These are phyloP conservation scores for Peucedramus taeniatus DNA, from an alignment of 2,113 vertebrate species.

Conservation along the genomic window DNA sequence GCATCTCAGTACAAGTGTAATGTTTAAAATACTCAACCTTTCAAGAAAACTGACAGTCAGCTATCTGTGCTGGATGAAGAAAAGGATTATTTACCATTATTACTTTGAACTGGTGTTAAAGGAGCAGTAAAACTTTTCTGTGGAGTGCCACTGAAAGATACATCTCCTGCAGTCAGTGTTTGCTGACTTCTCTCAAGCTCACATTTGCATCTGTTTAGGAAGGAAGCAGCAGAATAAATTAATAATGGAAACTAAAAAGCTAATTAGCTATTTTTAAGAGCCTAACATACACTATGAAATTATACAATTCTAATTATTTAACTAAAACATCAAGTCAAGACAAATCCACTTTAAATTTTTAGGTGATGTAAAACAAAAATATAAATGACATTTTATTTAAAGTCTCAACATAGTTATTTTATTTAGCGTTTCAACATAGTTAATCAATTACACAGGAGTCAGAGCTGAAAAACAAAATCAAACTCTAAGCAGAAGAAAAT, in stretches of 20 bases:
- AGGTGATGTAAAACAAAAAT: neutral
- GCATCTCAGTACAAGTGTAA: neutral
- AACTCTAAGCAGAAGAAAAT: neutral
- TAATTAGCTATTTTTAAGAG: neutral
- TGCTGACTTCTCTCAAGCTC: constrained; percentile 84
- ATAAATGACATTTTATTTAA: neutral
- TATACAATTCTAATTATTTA: neutral
- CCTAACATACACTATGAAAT: neutral
- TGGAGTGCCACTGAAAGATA: constrained; percentile 73
- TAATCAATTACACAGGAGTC: neutral
- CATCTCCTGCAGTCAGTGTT: constrained; percentile 55
- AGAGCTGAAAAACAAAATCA: neutral
- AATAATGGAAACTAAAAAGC: neutral
- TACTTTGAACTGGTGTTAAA: constrained; percentile 68
- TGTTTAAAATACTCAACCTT: neutral
- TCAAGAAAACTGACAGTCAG: neutral
- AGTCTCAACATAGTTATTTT: too few relatives aligned
- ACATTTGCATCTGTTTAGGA: constrained; percentile 79
- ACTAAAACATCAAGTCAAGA: neutral
- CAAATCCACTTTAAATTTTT: neutral
- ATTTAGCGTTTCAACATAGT: neutral
- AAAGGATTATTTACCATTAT: constrained; percentile 69
- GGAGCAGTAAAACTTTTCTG: constrained; percentile 74
- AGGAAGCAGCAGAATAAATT: neutral
- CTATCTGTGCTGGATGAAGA: neutral